Percentiles rank a stretch among this genome's conserved stretches.
Evolutionary conservation across 2,888 invertebrate species (phyloP).

Genomic region (Patella caerulea): DNA sequence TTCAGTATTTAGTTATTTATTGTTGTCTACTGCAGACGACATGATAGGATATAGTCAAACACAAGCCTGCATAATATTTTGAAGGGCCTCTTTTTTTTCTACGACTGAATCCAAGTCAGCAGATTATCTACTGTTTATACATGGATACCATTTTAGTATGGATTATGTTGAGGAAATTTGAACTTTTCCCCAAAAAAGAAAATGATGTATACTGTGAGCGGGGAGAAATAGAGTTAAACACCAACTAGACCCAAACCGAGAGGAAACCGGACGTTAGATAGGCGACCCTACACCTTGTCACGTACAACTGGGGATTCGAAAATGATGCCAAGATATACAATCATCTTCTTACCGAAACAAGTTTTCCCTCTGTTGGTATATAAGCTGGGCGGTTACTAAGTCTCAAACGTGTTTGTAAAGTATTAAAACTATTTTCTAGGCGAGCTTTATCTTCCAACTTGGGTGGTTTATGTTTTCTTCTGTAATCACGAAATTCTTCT

Average conservation of each 20-base stretch:
- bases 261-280: no score
- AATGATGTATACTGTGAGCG: background rate
- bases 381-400: conserved; percentile 99
- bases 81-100: no score
- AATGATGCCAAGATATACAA: background rate
- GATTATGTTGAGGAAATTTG: background rate
- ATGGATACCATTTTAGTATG: background rate
- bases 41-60: no score
- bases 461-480: conserved; percentile 99
- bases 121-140: no score
- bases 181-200: background rate
- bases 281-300: no score
- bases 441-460: conserved; percentile 99
- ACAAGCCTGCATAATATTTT: no score
- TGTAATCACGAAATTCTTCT: conserved; percentile 98
- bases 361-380: conserved; percentile 99
- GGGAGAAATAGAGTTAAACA: background rate
- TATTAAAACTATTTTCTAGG: conserved; percentile 99
- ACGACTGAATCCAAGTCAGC: no score
- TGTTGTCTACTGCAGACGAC: no score
- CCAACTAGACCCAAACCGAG: no score
- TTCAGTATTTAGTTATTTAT: no score
- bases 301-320: no score
- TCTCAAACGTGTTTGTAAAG: conserved; percentile 97
- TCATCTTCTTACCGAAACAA: conserved; percentile 85